Conservation (phyloP, 2,113 vertebrate species). For the Oryzias javanicus region DNA sequence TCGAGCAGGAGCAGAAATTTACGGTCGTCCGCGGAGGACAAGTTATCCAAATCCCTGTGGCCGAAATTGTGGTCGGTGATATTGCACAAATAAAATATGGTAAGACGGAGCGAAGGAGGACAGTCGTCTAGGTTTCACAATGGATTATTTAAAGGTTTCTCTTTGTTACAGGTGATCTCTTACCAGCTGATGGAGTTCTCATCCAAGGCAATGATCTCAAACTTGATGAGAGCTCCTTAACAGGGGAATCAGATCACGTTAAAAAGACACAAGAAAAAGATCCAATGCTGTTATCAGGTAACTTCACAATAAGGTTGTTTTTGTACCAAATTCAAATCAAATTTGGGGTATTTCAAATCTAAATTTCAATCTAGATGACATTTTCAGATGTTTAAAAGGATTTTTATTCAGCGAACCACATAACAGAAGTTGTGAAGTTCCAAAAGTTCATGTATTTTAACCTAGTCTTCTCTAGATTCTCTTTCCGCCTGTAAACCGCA, state of each 20-base stretch:
- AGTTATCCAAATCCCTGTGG: slow-evolving; percentile 96
- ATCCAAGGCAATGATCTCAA: slow-evolving; percentile 98
- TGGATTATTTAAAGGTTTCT: neutral
- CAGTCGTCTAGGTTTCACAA: neutral
- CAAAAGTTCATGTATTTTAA: too few relatives aligned
- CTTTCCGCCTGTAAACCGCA: too few relatives aligned
- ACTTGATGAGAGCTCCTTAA: slow-evolving; percentile 97
- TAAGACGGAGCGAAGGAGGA: slow-evolving; percentile 57
- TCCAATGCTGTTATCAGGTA: slow-evolving; percentile 96
- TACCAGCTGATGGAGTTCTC: slow-evolving; percentile 93
- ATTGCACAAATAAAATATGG: slow-evolving; percentile 99
- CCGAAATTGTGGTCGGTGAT: slow-evolving; percentile 96
- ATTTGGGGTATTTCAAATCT: neutral
- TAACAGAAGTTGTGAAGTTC: too few relatives aligned
- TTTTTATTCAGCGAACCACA: too few relatives aligned
- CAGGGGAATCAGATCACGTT: slow-evolving; percentile 98
- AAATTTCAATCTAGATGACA: too few relatives aligned
- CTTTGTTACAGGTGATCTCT: slow-evolving; percentile 87
- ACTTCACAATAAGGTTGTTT: neutral
- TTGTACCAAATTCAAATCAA: too few relatives aligned
- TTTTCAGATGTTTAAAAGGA: too few relatives aligned
- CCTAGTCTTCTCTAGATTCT: too few relatives aligned
- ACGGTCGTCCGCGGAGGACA: slow-evolving; percentile 93
- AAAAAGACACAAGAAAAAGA: slow-evolving; percentile 92
- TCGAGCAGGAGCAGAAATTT: slow-evolving; percentile 99